Conservation (phyloP, 2,888 invertebrate species). For the Bruchidius siliquastri region DNA sequence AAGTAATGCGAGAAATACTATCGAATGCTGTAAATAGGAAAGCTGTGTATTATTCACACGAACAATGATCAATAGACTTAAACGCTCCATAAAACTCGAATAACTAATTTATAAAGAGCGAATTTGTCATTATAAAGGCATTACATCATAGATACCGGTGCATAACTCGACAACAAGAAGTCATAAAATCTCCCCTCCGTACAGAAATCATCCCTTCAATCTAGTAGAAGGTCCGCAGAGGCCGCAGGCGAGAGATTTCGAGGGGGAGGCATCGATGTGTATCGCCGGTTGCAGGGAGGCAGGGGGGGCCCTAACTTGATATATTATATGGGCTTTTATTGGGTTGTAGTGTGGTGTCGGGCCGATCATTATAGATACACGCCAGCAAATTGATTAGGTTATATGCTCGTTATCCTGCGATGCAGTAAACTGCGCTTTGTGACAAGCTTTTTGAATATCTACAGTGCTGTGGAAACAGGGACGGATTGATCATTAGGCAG, state of each 20-base stretch:
- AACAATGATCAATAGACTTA: background rate
- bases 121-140: slow-evolving; percentile 31
- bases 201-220: slow-evolving; percentile 22
- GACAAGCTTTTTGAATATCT: background rate
- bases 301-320: slow-evolving; percentile 38
- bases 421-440: background rate
- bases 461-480: no score
- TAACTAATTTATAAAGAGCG: slow-evolving; percentile 18
- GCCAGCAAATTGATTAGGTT: slow-evolving; percentile 45
- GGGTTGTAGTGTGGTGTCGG: slow-evolving; percentile 44
- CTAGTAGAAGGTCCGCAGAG: background rate
- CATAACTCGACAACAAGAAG: slow-evolving; percentile 36
- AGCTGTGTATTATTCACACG: no score
- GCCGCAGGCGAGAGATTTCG: background rate
- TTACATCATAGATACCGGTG: slow-evolving; percentile 32
- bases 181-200: slow-evolving; percentile 32
- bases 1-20: no score
- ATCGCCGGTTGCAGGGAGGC: slow-evolving; percentile 6
- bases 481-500: no score
- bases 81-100: background rate
- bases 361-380: slow-evolving; percentile 40
- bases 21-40: no score
- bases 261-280: background rate
- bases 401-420: slow-evolving; percentile 21
- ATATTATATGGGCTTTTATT: slow-evolving; percentile 49